A percentile compares a stretch with the other conserved stretches of the same genome.
Evolutionary conservation across 2,888 invertebrate genomes (phyloP).

Genomic region (Dasysyrphus albostriatus): DNA sequence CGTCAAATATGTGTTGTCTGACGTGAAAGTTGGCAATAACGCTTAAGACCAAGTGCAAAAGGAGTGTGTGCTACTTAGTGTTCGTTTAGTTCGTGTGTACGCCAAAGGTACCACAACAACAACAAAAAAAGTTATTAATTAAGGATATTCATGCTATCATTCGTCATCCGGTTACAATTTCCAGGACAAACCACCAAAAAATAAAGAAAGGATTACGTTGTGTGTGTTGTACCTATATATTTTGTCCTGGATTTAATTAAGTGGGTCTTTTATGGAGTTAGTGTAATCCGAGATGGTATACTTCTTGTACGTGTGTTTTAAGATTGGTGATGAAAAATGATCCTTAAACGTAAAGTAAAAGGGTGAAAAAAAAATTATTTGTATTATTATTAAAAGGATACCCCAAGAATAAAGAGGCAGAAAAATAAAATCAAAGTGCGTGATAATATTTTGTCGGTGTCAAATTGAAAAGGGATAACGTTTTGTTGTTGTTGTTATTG

Average conservation of each 20-base stretch:
- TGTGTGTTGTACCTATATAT: not conserved
- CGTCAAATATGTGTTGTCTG: constrained; percentile 1
- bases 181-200: constrained; percentile 46
- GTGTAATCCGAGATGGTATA: constrained; percentile 59
- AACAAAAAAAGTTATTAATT: constrained; percentile 61
- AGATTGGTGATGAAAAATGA: constrained; percentile 74
- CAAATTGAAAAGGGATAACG: constrained; percentile 75
- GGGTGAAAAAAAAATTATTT: constrained; percentile 33
- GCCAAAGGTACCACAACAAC: not conserved
- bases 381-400: constrained; percentile 46
- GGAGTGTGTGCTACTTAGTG: constrained; percentile 26
- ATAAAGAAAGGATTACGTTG: constrained; percentile 66
- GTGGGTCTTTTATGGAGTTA: constrained; percentile 61
- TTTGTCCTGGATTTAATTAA: constrained; percentile 72
- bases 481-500: constrained; percentile 28
- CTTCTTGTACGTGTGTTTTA: constrained; percentile 53
- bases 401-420: constrained; percentile 35
- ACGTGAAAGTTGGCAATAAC: constrained; percentile 61
- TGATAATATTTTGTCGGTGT: constrained; percentile 68
- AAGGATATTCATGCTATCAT: constrained; percentile 74
- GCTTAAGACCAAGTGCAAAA: constrained; percentile 59
- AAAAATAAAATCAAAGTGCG: constrained; percentile 71
- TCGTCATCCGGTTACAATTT: constrained; percentile 74
- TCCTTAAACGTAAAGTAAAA: constrained; percentile 61
- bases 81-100: constrained; percentile 52